A percentile compares a stretch with the other conserved stretches of the same genome.
Conservation (phyloP, 2,888 invertebrate genomes). For the Eupithecia centaureata region DNA sequence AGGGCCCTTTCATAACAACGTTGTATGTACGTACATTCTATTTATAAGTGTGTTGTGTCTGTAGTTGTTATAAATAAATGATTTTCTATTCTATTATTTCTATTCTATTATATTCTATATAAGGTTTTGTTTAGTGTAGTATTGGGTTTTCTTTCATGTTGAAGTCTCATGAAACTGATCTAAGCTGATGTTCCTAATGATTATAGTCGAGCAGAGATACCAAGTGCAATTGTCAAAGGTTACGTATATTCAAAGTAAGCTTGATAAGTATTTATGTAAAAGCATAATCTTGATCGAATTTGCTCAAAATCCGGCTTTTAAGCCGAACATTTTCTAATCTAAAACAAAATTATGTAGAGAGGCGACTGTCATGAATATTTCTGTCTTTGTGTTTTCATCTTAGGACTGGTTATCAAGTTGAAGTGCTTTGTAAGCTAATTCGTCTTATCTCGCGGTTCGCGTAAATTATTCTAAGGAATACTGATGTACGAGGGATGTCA, state of each 20-base stretch:
- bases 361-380: constrained; percentile 29
- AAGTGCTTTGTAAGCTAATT: constrained; percentile 31
- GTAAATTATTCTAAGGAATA: constrained; percentile 23
- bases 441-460: constrained; percentile 25
- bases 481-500: not conserved
- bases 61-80: too few species aligned
- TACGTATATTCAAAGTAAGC: not conserved
- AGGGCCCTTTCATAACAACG: too few species aligned
- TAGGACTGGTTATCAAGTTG: constrained; percentile 19
- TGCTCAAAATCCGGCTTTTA: not conserved
- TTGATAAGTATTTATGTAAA: not conserved
- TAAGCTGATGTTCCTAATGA: not conserved
- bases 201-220: not conserved
- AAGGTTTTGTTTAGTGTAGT: too few species aligned
- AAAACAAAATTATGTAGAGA: constrained; percentile 6
- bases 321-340: not conserved
- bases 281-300: not conserved
- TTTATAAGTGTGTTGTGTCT: too few species aligned
- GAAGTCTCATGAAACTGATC: not conserved
- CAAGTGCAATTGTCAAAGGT: not conserved
- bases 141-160: not conserved
- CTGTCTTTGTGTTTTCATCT: constrained; percentile 14
- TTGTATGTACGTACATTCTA: too few species aligned
- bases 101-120: too few species aligned
- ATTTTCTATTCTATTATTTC: too few species aligned